These are phyloP conservation scores for Leptinotarsa undecemlineata DNA, from an alignment of 1,140 invertebrate species.

Conservation along the genomic window DNA sequence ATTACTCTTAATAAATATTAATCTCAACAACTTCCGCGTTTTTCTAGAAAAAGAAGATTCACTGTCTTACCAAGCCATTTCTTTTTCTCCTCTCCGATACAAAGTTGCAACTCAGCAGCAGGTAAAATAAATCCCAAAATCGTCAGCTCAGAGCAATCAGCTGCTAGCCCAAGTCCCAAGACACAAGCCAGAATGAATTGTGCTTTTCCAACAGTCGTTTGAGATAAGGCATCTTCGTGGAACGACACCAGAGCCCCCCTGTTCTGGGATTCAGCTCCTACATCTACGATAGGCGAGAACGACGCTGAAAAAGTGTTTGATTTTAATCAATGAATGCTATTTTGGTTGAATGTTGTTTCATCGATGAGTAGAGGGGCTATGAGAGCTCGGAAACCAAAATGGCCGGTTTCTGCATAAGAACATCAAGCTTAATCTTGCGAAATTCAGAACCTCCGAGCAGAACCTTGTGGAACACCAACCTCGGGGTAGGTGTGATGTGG, in stretches of 20 bases:
- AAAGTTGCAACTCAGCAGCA: slow-evolving; percentile 76
- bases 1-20: no score
- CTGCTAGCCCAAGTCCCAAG: slow-evolving; percentile 72
- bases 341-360: no score
- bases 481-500: no score
- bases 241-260: slow-evolving; percentile 66
- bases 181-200: slow-evolving; percentile 68
- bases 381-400: no score
- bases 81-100: slow-evolving; percentile 73
- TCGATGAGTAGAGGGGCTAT: no score
- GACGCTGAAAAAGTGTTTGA: slow-evolving; percentile 1
- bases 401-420: no score
- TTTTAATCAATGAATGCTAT: no score
- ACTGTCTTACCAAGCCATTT: slow-evolving; percentile 70
- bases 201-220: slow-evolving; percentile 75
- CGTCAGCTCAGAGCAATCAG: slow-evolving; percentile 75
- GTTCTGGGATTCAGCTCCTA: slow-evolving; percentile 29
- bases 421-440: no score
- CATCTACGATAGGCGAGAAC: slow-evolving; percentile 38
- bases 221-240: slow-evolving; percentile 71
- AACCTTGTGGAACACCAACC: no score
- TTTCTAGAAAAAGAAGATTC: no score
- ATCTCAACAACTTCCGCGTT: no score
- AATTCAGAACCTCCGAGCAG: no score
- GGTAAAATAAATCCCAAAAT: slow-evolving; percentile 78